A percentile compares a stretch with the other conserved stretches of the same genome.
phyloP scores from a whole-genome alignment of 2,113 vertebrate species.

The Galbula dea region DNA sequence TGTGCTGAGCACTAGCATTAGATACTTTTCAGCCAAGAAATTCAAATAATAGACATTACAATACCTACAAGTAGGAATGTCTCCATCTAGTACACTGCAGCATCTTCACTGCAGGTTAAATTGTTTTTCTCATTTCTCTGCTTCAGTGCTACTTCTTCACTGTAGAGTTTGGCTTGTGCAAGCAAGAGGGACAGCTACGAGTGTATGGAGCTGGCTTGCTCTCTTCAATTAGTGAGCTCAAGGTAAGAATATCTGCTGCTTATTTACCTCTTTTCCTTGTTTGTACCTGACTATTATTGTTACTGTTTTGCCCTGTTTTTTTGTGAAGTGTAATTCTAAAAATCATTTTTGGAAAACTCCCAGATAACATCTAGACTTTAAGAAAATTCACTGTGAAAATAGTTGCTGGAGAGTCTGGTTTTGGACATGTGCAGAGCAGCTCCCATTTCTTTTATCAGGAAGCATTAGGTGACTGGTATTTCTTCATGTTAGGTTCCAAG shows the following conservation, averaged over 20 bases:
- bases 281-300: not conserved
- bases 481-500: not conserved
- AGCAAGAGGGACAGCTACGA: slow-evolving; percentile 90
- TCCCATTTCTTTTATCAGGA: not conserved
- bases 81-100: not conserved
- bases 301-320: not conserved
- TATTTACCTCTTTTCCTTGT: not conserved
- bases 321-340: not conserved
- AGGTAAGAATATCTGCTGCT: slow-evolving; percentile 73
- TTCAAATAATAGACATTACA: not conserved
- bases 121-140: not conserved
- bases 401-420: not conserved
- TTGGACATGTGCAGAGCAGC: not conserved
- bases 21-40: not conserved
- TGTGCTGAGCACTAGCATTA: not conserved
- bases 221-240: slow-evolving; percentile 95
- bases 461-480: not conserved
- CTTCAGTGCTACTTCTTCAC: slow-evolving; percentile 98
- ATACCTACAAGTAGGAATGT: not conserved
- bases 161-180: slow-evolving; percentile 96
- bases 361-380: not conserved
- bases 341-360: not conserved
- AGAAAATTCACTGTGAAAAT: not conserved
- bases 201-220: slow-evolving; percentile 95
- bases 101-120: not conserved